Evolutionary conservation across 92 coral and sea anemone genomes (phyloP), one percentile per base, ranked within the genome.

Genomic region (Zoanthus solanderi): DNA sequence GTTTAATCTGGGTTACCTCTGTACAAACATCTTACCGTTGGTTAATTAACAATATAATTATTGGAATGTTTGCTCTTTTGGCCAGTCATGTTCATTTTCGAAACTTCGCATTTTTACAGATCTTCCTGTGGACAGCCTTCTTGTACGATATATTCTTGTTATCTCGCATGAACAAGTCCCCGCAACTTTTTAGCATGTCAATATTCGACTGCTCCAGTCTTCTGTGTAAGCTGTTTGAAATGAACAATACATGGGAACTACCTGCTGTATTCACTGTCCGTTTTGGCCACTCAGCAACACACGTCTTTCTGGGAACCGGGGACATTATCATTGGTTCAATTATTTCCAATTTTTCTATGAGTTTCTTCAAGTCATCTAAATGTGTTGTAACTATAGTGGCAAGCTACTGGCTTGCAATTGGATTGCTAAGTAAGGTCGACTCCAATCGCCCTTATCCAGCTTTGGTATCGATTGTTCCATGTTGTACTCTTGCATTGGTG

Each of bases 71-170:
- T 76, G 95, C 99, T 12, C 88, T 97, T 9, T 71, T 97, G 76
- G 95, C 98, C 7, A 93, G 99, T 31, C 98, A 97, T 50, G 92
- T 97, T 2, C 99, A 94, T 82, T 97, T 97, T 84, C 89, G 96
- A 14, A 97, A 97, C 88, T 97, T 97, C 89, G 89, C 96, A 50
- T 96, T 97, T 68, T 74, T 97, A 54, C 99, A 97, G 90, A 97
- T 97, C 6, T 97, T 97, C 60, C 92, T 97, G 73, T 97, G 99
- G 99, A 93, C 97, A 6, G 99, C 99, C 7, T 95, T 97, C 45
- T 29, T 97, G 37, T 97, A 97, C 78, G 99, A 97, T 32, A 98
- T 97, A 12, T 95, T 94, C 68, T 91, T 97, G 14, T 89, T 97
- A 9, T 95, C 98, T 12, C 93, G 94, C 1, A 93, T 89, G 91